Evolutionary conservation across 2,888 invertebrate species (phyloP).

Genomic region (Ornithoptera priamus): DNA sequence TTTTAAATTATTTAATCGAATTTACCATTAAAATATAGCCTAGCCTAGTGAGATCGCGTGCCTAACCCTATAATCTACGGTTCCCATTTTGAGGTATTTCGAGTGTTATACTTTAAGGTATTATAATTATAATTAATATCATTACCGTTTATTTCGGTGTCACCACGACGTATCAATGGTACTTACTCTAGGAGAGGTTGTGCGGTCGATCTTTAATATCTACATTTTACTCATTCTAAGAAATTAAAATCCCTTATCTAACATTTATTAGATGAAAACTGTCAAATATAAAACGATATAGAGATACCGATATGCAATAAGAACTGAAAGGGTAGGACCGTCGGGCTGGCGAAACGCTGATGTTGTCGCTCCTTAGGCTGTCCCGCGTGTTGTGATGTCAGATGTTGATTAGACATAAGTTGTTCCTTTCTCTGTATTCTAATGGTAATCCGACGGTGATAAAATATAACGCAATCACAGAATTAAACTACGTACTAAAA

Average conservation of each 20-base stretch:
- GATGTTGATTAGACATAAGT: background rate
- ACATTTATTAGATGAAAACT: conserved; percentile 9
- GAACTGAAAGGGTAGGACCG: conserved; percentile 3
- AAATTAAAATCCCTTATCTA: conserved; percentile 9
- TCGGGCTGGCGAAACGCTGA: conserved; percentile 8
- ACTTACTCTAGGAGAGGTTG: conserved; percentile 17
- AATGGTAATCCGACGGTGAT: conserved; percentile 22
- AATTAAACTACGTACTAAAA: background rate
- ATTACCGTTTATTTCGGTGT: conserved; percentile 1
- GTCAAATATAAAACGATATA: background rate
- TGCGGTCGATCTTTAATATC: conserved; percentile 16
- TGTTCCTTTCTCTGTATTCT: background rate
- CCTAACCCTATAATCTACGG: conserved; percentile 12
- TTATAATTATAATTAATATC: background rate
- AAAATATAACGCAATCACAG: background rate
- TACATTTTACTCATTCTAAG: conserved; percentile 17
- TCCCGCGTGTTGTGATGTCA: background rate
- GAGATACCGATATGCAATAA: background rate
- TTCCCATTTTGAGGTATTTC: conserved; percentile 15
- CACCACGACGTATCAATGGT: conserved; percentile 13
- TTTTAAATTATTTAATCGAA: conserved; percentile 5
- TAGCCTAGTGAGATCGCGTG: conserved; percentile 14
- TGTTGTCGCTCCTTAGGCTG: background rate
- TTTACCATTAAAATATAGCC: conserved; percentile 12
- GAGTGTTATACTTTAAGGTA: background rate